Conservation (phyloP, 2,888 invertebrate genomes). For the Iselma pallidipennis region DNA sequence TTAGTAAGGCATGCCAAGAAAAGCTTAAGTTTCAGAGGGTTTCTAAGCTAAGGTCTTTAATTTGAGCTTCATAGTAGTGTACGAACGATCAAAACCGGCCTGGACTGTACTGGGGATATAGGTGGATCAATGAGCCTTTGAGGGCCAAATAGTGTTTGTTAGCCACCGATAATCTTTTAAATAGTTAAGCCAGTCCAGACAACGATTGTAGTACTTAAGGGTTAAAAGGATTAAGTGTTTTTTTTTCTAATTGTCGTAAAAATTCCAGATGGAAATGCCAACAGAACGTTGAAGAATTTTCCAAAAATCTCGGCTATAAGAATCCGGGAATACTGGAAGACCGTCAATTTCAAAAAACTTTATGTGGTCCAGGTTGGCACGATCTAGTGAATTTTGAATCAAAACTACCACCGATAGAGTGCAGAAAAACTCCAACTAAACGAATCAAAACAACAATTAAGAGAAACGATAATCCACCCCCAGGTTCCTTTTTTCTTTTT, state of each 20-base stretch:
- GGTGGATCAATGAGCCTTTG: constrained; percentile 12
- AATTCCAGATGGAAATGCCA: constrained; percentile 14
- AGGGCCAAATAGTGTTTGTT: constrained; percentile 10
- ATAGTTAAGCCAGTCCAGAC: too few species aligned
- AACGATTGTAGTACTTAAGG: too few species aligned
- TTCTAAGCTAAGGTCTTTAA: too few species aligned
- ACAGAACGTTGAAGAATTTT: constrained; percentile 16
- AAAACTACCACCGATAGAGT: background rate
- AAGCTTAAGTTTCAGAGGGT: too few species aligned
- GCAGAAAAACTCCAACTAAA: background rate
- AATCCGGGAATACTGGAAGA: constrained; percentile 9
- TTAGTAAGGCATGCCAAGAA: too few species aligned
- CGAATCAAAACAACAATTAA: constrained; percentile 6
- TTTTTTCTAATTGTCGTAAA: background rate
- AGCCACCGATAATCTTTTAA: too few species aligned
- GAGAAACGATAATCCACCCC: constrained; percentile 12
- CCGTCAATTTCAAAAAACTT: constrained; percentile 1
- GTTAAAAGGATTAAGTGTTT: too few species aligned
- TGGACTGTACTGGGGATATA: too few species aligned
- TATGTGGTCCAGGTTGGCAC: constrained; percentile 15
- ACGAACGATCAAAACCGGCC: too few species aligned
- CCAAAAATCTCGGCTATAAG: constrained; percentile 13
- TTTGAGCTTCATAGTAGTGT: too few species aligned
- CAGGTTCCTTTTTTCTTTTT: constrained; percentile 2
- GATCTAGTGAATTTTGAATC: constrained; percentile 7